Base-by-base conservation (phyloP, 2,113 vertebrate species). In the Marmota monax region DNA sequence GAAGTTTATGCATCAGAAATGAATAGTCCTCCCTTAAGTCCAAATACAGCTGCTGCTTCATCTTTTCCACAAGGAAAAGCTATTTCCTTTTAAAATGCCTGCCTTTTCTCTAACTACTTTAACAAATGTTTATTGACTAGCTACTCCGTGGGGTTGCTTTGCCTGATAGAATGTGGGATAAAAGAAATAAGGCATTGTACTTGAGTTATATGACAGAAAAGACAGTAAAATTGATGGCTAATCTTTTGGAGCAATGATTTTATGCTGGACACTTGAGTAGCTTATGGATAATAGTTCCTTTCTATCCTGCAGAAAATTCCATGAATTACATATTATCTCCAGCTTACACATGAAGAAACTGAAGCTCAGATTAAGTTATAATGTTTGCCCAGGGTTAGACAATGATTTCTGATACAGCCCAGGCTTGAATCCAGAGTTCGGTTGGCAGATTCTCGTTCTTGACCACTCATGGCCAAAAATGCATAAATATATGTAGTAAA, bases 51-150 rank as follows among this genome's bases (percentile, higher is more conserved):
- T 92, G 37, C 83, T 77, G 63, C 42, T 70, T 67, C 22, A 27
- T 63, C 77, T 51, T 17, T 88, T 90, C 77, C 76, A 39, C 27
- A 73, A 67, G 5, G 45, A 34, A 25, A 14, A 76, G 2, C 53
- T 45, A 90, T 78, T 83, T 78, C 29, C 70, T 83, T 78, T 90
- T 61, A n/a, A 94, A 92, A 92, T 86, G 4, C 18, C 84, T 69
- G 45, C 22, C 14, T 14, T 69, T 6, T 88, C 20, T 85, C 16
- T 80, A 89, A 51, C 22, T 79, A 45, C 39, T 74, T 84, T 6
- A 89, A 58, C 48, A 37, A 45, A 29, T 22, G 6, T 23, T 82
- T 85, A 87, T 8, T 67, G 27, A 65, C 74, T 16, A 74, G 67
- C 25, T 92, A 48, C 56, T 82, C 48, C 39, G 32, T 42, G 23